phyloP scores from a whole-genome alignment of 1,140 invertebrate species.

The Neodiprion virginianus region DNA sequence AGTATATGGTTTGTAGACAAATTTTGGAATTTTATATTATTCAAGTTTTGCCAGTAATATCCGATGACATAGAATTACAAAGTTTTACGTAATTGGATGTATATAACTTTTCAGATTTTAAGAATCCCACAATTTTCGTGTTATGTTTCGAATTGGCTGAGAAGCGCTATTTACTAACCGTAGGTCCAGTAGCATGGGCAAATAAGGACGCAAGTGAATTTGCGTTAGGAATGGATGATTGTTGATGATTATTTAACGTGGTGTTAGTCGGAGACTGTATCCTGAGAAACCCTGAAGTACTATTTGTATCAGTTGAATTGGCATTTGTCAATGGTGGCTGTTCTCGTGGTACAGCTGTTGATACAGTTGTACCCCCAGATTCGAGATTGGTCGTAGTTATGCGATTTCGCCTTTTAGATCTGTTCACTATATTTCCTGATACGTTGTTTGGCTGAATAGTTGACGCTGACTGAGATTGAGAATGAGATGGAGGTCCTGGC shows the following conservation, averaged over 20 bases:
- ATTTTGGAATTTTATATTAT: too few relatives aligned
- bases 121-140: constrained; percentile 18
- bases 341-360: constrained; percentile 10
- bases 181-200: constrained; percentile 34
- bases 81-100: neutral
- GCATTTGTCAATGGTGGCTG: constrained; percentile 23
- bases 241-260: constrained; percentile 31
- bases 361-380: constrained; percentile 20
- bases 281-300: constrained; percentile 52
- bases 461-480: constrained; percentile 3
- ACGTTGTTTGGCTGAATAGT: neutral
- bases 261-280: constrained; percentile 54
- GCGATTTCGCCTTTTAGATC: constrained; percentile 43
- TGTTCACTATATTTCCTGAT: constrained; percentile 48
- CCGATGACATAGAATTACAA: constrained; percentile 12
- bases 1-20: too few relatives aligned
- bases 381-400: constrained; percentile 36
- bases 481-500: constrained; percentile 37
- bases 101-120: too few relatives aligned
- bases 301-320: constrained; percentile 39
- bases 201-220: constrained; percentile 48
- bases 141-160: constrained; percentile 21
- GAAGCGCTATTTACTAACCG: constrained; percentile 26
- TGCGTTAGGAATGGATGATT: neutral
- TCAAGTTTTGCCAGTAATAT: constrained; percentile 9